Evolutionary conservation across 64 coral and sea anemone species (phyloP).

Genomic region (Acropora yongei): DNA sequence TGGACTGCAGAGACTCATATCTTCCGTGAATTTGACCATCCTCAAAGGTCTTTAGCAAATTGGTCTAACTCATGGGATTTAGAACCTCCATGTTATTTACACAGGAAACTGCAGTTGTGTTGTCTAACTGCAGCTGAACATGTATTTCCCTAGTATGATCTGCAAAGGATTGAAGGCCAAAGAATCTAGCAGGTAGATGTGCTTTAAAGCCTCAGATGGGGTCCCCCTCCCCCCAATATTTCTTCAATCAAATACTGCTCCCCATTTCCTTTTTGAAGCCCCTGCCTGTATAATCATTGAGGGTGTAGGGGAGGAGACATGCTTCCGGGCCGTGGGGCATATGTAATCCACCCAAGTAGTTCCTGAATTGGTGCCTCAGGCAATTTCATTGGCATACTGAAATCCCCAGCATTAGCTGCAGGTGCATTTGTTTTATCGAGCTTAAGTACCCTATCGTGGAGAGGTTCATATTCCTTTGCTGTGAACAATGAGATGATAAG

Average conservation of each 20-base stretch:
- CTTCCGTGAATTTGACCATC: slow-evolving; percentile 50
- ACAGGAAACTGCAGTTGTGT: slow-evolving; percentile 70
- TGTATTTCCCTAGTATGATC: slow-evolving; percentile 14
- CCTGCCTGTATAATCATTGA: slow-evolving; percentile 52
- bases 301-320: slow-evolving; percentile 2
- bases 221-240: slow-evolving; percentile 59
- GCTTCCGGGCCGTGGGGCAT: slow-evolving; percentile 8
- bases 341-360: slow-evolving; percentile 41
- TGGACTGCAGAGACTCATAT: slow-evolving; percentile 61
- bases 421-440: slow-evolving; percentile 49
- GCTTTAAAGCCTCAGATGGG: slow-evolving; percentile 2
- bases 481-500: slow-evolving; percentile 58
- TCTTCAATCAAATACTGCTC: slow-evolving; percentile 6
- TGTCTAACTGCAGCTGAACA: slow-evolving; percentile 63
- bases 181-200: slow-evolving; percentile 61
- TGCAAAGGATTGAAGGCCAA: slow-evolving; percentile 58
- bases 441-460: slow-evolving; percentile 46
- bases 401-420: slow-evolving; percentile 23
- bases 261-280: slow-evolving; percentile 70
- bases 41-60: slow-evolving; percentile 55
- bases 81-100: slow-evolving; percentile 73
- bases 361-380: slow-evolving; percentile 4
- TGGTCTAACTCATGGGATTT: slow-evolving; percentile 52
- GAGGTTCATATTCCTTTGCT: slow-evolving; percentile 25
- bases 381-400: slow-evolving; percentile 15